Conservation (phyloP, 1,140 invertebrate genomes). For the Zaprionus nigranus region DNA sequence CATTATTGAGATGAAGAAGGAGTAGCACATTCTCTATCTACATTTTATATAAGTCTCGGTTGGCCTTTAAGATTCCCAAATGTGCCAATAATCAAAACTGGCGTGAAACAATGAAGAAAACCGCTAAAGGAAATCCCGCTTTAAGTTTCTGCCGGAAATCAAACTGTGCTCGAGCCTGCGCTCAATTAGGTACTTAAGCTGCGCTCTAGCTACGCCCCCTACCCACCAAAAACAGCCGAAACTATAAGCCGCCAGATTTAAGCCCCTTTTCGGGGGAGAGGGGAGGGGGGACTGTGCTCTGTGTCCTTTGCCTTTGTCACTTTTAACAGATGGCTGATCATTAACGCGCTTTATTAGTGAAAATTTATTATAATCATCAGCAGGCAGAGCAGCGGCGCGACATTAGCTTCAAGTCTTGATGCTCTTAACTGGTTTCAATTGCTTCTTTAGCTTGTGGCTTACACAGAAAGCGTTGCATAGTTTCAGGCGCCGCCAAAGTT, state of each 20-base stretch:
- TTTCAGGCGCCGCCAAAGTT: constrained; percentile 52
- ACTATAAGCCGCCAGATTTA: constrained; percentile 26
- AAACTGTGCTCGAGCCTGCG: background rate
- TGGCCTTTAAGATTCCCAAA: background rate
- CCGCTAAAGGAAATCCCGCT: background rate
- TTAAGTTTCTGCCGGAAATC: background rate
- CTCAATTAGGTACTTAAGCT: constrained; percentile 11
- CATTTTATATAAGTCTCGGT: background rate
- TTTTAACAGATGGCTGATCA: constrained; percentile 70
- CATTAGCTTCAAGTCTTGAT: background rate
- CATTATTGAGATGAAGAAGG: constrained; percentile 9
- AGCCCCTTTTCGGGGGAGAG: constrained; percentile 4
- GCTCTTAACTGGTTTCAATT: constrained; percentile 41
- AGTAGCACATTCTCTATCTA: too few relatives aligned
- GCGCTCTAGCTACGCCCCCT: background rate
- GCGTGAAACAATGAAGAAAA: background rate
- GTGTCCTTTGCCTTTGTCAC: constrained; percentile 37
- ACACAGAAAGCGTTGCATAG: constrained; percentile 59
- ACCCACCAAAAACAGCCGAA: background rate
- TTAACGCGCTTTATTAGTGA: constrained; percentile 78
- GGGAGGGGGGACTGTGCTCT: too few relatives aligned
- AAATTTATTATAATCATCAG: constrained; percentile 80
- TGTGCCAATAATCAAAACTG: background rate
- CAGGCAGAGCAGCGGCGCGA: constrained; percentile 12
- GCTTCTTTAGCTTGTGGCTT: constrained; percentile 12